phyloP scores from a whole-genome alignment of 1,140 invertebrate species.

The Camponotus vicinus region DNA sequence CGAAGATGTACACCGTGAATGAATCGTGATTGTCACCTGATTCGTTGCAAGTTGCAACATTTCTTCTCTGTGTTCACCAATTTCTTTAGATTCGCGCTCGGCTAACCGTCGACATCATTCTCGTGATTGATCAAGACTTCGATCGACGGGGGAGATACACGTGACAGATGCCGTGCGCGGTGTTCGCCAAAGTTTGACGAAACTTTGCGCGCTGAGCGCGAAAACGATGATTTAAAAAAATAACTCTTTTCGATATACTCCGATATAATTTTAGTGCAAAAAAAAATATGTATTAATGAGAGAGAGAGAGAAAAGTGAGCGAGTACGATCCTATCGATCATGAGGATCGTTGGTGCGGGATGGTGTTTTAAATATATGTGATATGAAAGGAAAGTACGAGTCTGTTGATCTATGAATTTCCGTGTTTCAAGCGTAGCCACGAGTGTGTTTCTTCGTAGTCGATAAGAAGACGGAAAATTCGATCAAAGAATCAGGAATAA shows the following conservation, averaged over 20 bases:
- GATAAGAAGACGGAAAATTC: constrained; percentile 29
- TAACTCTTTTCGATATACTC: neutral
- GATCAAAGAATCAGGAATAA: constrained; percentile 70
- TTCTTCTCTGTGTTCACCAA: neutral
- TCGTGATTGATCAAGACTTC: constrained; percentile 56
- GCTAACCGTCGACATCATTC: neutral
- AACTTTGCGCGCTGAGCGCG: constrained; percentile 49
- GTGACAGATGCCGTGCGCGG: constrained; percentile 44
- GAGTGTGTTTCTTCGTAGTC: constrained; percentile 37
- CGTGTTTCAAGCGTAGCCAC: constrained; percentile 26
- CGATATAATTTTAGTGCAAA: constrained; percentile 7
- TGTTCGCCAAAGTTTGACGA: constrained; percentile 28
- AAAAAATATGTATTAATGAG: neutral
- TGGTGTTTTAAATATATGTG: neutral
- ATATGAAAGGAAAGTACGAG: neutral
- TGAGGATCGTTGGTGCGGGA: neutral
- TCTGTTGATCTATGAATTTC: neutral
- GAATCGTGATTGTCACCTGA: constrained; percentile 13
- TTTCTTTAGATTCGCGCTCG: neutral
- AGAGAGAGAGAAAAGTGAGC: constrained; percentile 6
- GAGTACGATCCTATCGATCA: neutral
- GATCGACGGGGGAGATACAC: constrained; percentile 54
- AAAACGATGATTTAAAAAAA: constrained; percentile 25
- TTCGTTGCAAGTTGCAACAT: neutral
- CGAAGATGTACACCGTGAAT: neutral